Base-by-base conservation (phyloP, 2,888 invertebrate genomes). In the Mythimna impura region DNA sequence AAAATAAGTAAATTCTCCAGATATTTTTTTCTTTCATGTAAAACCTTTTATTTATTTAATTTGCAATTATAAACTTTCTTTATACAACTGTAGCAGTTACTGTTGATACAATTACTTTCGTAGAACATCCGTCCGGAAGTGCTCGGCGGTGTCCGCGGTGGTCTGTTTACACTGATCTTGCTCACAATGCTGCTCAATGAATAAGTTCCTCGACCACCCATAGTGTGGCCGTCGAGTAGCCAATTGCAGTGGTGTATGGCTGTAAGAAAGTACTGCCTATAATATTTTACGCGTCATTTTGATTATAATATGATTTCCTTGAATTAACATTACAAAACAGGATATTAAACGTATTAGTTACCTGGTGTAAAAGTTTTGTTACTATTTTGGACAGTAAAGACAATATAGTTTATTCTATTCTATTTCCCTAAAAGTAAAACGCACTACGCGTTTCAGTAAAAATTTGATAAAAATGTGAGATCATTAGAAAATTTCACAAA, bases 141-240 rank as follows among this genome's bases (percentile, higher is more conserved):
- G 47, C 5, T 47, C 83, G 88, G 87, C 17, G 86, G 88, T 89
- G 87, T 64, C 80, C 81, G 89, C 87, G 87, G 89, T 89, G 88
- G 89, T 79, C 91, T 94, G 94, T 94, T 93, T 93, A 92, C 90
- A 89, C 90, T 90, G 88, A 91, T 89, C 87, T 87, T 78, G 78
- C 81, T 87, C 83, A 90, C 90, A 90, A 89, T 87, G 86, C 85
- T 85, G 82, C 83, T 85, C 87, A 83, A 86, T 91, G 91, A 93
- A 92, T 90, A 89, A 89, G 85, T 86, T 90, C 66, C 61, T 72
- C 90, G 95, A 93, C 96, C 96, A 96, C 96, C 96, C 96, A 96
- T 93, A 87, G 94, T 89, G 95, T 79, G 84, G 66, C 78, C 83
- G 81, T 88, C 77, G 89, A 92, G 91, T 91, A 91, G 90, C 89